A percentile compares a stretch with the other conserved stretches of the same genome.
Evolutionary conservation across 2,888 invertebrate species (phyloP).

Genomic region (Protophormia terraenovae): DNA sequence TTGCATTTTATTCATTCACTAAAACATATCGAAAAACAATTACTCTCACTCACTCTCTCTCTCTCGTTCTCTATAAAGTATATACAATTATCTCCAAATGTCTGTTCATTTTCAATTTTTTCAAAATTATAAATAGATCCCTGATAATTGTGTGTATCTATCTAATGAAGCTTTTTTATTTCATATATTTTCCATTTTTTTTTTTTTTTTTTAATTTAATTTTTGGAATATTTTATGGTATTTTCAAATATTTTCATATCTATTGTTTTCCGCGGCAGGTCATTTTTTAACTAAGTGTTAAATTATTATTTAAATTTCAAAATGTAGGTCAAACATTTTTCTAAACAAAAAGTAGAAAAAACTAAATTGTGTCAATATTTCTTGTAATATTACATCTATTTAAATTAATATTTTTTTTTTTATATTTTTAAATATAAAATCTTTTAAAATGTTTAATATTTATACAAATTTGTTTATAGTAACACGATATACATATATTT

Average conservation of each 20-base stretch:
- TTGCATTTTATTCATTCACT: slow-evolving; percentile 23
- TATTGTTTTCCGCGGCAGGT: slow-evolving; percentile 29
- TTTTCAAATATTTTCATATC: not conserved
- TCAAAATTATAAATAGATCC: slow-evolving; percentile 55
- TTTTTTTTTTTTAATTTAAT: not conserved
- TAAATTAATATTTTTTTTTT: not conserved
- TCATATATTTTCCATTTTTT: not conserved
- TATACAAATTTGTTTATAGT: slow-evolving; percentile 36
- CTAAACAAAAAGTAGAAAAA: no score
- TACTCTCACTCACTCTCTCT: not conserved
- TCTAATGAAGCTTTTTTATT: slow-evolving; percentile 24
- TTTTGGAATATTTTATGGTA: slow-evolving; percentile 40
- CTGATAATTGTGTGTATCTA: slow-evolving; percentile 40
- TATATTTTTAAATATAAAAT: not conserved
- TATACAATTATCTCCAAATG: not conserved
- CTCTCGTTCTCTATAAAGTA: not conserved
- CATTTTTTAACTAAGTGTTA: not conserved
- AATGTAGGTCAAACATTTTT: slow-evolving; percentile 26
- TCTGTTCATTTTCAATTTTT: slow-evolving; percentile 23
- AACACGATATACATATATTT: slow-evolving; percentile 35
- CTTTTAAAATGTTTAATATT: not conserved
- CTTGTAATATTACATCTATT: slow-evolving; percentile 8
- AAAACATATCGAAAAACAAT: not conserved
- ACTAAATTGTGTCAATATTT: not conserved
- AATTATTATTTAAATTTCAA: not conserved